Conservation (phyloP, 2,113 vertebrate genomes). For the Mastomys natalensis region DNA sequence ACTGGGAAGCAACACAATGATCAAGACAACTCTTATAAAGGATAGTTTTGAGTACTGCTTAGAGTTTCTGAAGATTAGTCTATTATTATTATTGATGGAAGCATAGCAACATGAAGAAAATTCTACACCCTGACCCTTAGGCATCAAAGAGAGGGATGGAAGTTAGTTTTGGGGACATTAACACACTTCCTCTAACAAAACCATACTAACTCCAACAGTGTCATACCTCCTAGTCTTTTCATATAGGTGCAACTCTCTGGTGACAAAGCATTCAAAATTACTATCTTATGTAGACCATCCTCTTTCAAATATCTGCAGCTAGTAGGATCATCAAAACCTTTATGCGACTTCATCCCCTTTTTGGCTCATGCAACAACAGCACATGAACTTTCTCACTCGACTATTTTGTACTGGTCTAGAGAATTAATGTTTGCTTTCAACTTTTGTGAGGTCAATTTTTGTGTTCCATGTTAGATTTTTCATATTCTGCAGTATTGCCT, state of each 20-base stretch:
- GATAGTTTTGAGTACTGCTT: no score
- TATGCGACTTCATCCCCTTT: neutral
- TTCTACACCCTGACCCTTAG: no score
- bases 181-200: neutral
- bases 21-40: neutral
- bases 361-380: neutral
- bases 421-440: neutral
- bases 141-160: no score
- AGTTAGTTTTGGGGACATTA: no score
- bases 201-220: neutral
- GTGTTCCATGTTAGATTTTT: neutral
- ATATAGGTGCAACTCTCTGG: neutral
- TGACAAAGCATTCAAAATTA: neutral
- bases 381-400: neutral
- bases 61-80: no score
- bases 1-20: neutral
- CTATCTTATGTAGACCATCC: neutral
- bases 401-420: neutral
- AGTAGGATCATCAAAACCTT: neutral
- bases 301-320: neutral
- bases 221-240: neutral
- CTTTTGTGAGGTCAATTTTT: neutral
- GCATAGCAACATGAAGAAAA: no score
- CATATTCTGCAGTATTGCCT: neutral
- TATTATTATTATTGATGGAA: no score